A percentile compares a stretch with the other conserved stretches of the same genome.
Conservation (phyloP, 2,797 vertebrate species). For the Apogon hyalosoma region DNA sequence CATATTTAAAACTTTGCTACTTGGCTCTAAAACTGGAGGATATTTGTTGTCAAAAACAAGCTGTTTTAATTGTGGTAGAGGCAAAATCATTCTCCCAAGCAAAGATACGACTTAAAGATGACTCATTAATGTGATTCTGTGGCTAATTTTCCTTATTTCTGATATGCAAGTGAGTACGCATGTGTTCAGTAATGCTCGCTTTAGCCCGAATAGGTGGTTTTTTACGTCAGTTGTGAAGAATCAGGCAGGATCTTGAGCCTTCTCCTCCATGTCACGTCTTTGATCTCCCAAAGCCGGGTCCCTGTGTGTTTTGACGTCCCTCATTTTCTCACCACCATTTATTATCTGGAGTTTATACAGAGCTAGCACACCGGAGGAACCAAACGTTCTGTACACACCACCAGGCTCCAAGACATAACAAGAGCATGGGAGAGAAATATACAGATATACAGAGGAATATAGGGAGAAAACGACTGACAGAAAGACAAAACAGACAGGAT, state of each 20-base stretch:
- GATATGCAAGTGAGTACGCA: neutral
- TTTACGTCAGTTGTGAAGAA: constrained; percentile 17
- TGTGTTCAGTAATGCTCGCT: neutral
- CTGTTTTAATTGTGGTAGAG: neutral
- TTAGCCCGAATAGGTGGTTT: neutral
- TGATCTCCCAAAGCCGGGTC: constrained; percentile 46
- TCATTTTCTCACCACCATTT: constrained; percentile 67
- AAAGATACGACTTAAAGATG: neutral
- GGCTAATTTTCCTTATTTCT: neutral
- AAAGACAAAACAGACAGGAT: constrained; percentile 16
- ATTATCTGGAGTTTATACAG: constrained; percentile 71
- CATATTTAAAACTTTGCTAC: too few relatives aligned
- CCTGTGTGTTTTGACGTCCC: constrained; percentile 69
- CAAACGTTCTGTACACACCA: constrained; percentile 50
- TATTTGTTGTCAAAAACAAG: neutral
- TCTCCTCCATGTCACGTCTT: constrained; percentile 47
- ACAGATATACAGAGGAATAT: constrained; percentile 6
- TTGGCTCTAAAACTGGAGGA: neutral
- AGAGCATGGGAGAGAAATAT: constrained; percentile 39
- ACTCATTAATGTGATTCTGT: neutral
- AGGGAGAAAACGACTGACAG: constrained; percentile 25
- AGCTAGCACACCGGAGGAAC: constrained; percentile 51
- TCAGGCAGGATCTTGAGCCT: constrained; percentile 28
- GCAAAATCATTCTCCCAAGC: neutral
- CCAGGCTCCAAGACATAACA: constrained; percentile 62